A percentile compares a stretch with the other conserved stretches of the same genome.
Evolutionary conservation across 2,113 vertebrate species (phyloP).

Genomic region (Scatophagus argus): DNA sequence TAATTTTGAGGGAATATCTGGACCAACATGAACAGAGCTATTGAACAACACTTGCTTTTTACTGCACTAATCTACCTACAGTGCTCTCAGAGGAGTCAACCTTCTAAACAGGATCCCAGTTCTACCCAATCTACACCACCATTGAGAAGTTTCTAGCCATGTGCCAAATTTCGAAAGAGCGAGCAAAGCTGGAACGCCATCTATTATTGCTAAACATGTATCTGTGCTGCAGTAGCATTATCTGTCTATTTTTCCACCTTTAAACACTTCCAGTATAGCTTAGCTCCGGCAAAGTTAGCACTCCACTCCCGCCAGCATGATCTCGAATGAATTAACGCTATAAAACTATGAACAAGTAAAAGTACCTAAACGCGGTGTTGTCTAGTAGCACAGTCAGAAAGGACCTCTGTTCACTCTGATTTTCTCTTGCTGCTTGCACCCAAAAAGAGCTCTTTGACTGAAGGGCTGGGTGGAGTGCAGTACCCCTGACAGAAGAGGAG

Average conservation of each 20-base stretch:
- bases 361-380: not conserved
- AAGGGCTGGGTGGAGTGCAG: not conserved
- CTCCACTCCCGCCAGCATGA: not conserved
- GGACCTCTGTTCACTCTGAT: not conserved
- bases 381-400: not conserved
- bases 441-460: slow-evolving; percentile 25
- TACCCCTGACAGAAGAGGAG: not conserved
- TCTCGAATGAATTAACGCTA: not conserved
- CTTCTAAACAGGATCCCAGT: not conserved
- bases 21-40: not conserved
- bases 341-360: not conserved
- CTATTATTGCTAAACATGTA: not conserved
- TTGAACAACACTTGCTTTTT: not conserved
- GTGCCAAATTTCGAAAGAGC: slow-evolving; percentile 5
- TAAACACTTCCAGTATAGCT: not conserved
- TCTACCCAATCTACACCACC: not conserved
- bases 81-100: not conserved
- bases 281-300: not conserved
- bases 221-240: not conserved
- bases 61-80: not conserved
- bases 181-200: not conserved
- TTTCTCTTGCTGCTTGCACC: not conserved
- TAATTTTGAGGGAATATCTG: not conserved
- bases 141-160: not conserved
- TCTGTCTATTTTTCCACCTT: not conserved